Conservation (phyloP, 2,888 invertebrate species). For the Brachylomia viminalis region DNA sequence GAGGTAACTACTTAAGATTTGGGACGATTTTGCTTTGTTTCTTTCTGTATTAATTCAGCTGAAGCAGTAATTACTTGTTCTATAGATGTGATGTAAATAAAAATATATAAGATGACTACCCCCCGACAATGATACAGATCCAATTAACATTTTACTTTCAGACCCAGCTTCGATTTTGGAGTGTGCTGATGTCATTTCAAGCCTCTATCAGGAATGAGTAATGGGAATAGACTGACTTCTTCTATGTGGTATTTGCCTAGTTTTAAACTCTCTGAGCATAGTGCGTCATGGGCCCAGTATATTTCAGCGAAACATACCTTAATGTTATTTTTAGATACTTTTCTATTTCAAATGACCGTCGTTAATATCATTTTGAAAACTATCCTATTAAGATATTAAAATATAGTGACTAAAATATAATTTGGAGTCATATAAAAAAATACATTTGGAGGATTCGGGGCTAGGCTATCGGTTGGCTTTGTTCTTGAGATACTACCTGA, state of each 20-base stretch:
- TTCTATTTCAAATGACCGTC: background rate
- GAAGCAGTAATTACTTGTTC: background rate
- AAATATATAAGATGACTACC: too few species aligned
- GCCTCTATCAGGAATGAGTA: too few species aligned
- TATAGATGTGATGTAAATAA: background rate
- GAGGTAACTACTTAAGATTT: slow-evolving; percentile 54
- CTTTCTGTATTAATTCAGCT: slow-evolving; percentile 31
- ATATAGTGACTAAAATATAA: too few species aligned
- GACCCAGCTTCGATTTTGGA: background rate
- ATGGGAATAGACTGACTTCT: too few species aligned
- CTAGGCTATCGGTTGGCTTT: too few species aligned
- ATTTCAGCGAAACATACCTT: background rate
- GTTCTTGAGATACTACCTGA: too few species aligned
- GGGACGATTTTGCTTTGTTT: slow-evolving; percentile 48
- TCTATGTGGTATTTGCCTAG: too few species aligned
- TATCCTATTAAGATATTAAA: too few species aligned
- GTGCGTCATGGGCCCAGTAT: background rate
- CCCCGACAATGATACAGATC: background rate
- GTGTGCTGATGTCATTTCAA: too few species aligned
- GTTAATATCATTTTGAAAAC: background rate
- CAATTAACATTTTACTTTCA: background rate
- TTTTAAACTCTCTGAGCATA: too few species aligned
- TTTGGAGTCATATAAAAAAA: too few species aligned
- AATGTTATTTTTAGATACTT: background rate
- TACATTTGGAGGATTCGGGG: too few species aligned